A percentile compares a stretch with the other conserved stretches of the same genome.
Evolutionary conservation across 2,888 invertebrate genomes (phyloP).

Genomic region (Drosophila pseudotalamancana): DNA sequence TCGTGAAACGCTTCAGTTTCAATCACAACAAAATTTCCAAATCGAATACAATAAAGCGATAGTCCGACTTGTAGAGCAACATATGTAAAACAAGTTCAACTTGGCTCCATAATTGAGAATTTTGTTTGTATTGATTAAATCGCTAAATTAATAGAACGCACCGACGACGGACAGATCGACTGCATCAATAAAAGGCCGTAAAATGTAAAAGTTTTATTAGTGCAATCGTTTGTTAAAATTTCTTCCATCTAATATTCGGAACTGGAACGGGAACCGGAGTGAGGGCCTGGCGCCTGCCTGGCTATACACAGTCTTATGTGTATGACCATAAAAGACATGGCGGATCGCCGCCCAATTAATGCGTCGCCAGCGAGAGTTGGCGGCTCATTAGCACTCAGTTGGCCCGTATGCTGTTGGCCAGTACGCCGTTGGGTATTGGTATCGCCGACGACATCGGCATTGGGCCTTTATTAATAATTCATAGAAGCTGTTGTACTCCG

Average conservation of each 20-base stretch:
- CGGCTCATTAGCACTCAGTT: conserved; percentile 75
- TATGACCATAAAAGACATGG: conserved; percentile 62
- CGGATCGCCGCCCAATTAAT: conserved; percentile 63
- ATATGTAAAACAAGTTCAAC: conserved; percentile 59
- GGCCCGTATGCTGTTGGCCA: conserved; percentile 32
- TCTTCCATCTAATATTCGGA: conserved; percentile 32
- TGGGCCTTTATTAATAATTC: conserved; percentile 68
- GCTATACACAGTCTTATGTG: conserved; percentile 51
- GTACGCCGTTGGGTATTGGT: conserved; percentile 14
- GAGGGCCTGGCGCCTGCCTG: conserved; percentile 53
- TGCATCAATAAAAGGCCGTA: conserved; percentile 45
- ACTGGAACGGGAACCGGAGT: background rate
- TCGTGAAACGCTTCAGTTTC: conserved; percentile 53
- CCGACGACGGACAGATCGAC: background rate
- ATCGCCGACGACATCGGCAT: conserved; percentile 15
- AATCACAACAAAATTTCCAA: conserved; percentile 43
- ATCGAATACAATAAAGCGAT: conserved; percentile 22
- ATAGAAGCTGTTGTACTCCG: conserved; percentile 47
- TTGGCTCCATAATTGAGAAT: conserved; percentile 50
- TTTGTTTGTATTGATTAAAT: conserved; percentile 57
- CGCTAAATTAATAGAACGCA: conserved; percentile 61
- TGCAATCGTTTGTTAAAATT: conserved; percentile 22
- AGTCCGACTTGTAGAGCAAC: conserved; percentile 17
- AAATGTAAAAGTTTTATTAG: conserved; percentile 65
- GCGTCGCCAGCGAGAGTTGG: conserved; percentile 68